A percentile compares a stretch with the other conserved stretches of the same genome.
phyloP scores from a whole-genome alignment of 2,113 vertebrate genomes.

The Picathartes gymnocephalus region DNA sequence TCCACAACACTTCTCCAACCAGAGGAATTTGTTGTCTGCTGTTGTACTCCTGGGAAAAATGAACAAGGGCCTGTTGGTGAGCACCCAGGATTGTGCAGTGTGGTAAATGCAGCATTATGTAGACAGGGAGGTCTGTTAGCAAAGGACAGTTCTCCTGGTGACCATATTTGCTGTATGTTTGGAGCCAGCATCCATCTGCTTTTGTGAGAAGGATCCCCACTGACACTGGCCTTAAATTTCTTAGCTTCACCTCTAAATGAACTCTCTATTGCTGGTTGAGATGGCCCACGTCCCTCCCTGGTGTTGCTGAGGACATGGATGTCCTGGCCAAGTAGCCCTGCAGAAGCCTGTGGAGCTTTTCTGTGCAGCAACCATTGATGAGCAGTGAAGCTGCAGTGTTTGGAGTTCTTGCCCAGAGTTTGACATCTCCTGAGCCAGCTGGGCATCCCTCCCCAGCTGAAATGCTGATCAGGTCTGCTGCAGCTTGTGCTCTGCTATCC shows the following conservation, averaged over 20 bases:
- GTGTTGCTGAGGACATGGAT: neutral
- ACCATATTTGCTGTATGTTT: neutral
- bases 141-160: neutral
- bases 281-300: rapidly evolving
- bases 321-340: neutral
- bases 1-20: neutral
- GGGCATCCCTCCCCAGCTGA: neutral
- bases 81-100: neutral
- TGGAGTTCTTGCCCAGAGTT: rapidly evolving
- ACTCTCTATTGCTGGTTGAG: neutral
- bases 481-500: neutral
- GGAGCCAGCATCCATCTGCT: neutral
- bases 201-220: neutral
- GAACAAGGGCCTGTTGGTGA: neutral
- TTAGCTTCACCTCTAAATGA: neutral
- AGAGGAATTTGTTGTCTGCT: neutral
- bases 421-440: neutral
- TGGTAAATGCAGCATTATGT: neutral
- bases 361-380: rapidly evolving
- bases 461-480: neutral
- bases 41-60: neutral
- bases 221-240: neutral
- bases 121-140: neutral
- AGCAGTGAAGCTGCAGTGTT: neutral
- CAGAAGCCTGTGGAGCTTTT: neutral